Base-by-base conservation (phyloP, 2,888 invertebrate species). In the Uloborus plumipes region DNA sequence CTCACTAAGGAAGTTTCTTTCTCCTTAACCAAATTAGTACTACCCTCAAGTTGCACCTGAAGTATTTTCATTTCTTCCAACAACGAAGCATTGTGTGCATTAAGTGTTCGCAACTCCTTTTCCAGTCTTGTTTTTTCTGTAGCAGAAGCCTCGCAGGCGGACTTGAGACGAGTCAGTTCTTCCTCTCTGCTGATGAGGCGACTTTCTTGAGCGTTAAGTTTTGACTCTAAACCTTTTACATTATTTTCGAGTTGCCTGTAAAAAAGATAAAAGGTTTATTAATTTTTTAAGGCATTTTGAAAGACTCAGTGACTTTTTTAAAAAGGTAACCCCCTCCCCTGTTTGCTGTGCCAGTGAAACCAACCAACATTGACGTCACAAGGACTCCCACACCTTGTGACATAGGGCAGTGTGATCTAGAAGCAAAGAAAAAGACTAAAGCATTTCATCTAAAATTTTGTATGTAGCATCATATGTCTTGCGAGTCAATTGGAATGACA, bases 11-110 rank as follows among this genome's bases (percentile, higher is more conserved):
- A n/a, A 6, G n/a, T 49, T 16, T 80, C 79, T 65, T 73, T 80
- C 55, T 80, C 79, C 39, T 69, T 53, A 0, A 73, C 73, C 62
- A 80, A 73, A 55, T 80, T 80, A 31, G 53, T 73, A 53, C 73
- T 80, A 2, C 73, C 69, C 22, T 80, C 69, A 31, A 80, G 65
- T 51, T 80, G 79, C 4, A 73, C 2, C n/a, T 67, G 20, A 59
- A 67, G 16, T 16, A 61, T 18, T 69, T 51, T 80, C 6, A 62
- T 49, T 61, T 62, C 65, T 47, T 73, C 79, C 51, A 13, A 49
- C 14, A 66, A 49, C 14, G 31, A 69, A 14, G 14, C 47, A 3
- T 80, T 80, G 26, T 62, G 39, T 16, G 49, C 18, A 18, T 53
- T 14, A 4, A 69, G 16, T 18, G 16, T 18, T 16, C 47, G 50